Evolutionary conservation across 2,888 invertebrate genomes (phyloP), one percentile per base, ranked within the genome.

Genomic region (Caenorhabditis sinica): DNA sequence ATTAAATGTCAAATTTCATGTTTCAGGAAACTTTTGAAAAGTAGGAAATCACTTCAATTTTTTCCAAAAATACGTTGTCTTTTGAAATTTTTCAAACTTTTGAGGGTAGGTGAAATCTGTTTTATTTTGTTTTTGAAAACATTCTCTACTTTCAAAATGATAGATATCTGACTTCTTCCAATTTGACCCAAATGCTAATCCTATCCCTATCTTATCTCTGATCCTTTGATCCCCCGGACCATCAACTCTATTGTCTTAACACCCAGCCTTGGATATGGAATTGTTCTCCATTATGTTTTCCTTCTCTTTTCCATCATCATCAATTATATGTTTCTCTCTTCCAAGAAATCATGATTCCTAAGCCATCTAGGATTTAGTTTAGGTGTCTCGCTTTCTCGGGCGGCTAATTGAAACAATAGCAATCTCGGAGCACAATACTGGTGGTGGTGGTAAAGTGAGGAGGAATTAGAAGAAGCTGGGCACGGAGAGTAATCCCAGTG

Each of bases 391-490:
- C 25, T 51, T 49, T 15, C 23, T 6, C n/a, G 15, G 28, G 49
- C 43, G 72, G 63, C 72, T 79, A 79, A 79, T 71, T 79, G 72
- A 33, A 79, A 61, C 71, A 72, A 79, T 79, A n/a, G 72, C 51
- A 66, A 66, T 51, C 30, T 53, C 40, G 45, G 25, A 23, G 28
- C 28, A 30, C 77, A 79, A 79, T 71, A 61, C 53, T 61, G 69
- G 15, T 3, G 25, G 20, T 28, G 56, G 58, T 60, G 73, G 68
- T 51, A 60, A 74, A 60, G 63, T 65, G 73, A 61, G 30, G 74
- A 25, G 75, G 75, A 58, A 81, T 81, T 81, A 74, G 74, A 81
- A 74, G 73, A 82, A 82, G 82, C 82, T 75, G 63, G 75, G 68
- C 56, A 75, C 11, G 25, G 53, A 82, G 53, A 82, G 82, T 82